Percentiles rank a stretch among this genome's conserved stretches.
These are phyloP conservation scores for Halcyon senegalensis DNA, from an alignment of 2,113 vertebrate genomes.

Conservation along the genomic window DNA sequence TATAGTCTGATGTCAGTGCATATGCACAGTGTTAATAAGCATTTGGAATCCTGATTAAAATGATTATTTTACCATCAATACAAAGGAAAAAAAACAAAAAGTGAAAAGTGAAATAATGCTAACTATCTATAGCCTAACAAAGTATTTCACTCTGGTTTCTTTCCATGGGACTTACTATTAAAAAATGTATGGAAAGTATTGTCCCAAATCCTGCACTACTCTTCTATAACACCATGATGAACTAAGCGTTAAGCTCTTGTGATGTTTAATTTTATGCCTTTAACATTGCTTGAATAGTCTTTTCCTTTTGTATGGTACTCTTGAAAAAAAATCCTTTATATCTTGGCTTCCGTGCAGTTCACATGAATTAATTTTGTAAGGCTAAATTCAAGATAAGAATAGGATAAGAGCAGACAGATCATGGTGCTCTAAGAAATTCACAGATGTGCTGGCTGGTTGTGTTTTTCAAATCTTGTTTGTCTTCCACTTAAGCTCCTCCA, in stretches of 20 bases:
- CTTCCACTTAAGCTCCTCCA: neutral
- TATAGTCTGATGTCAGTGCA: neutral
- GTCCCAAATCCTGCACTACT: neutral
- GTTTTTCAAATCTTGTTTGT: neutral
- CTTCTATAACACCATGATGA: neutral
- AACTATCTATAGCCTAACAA: neutral
- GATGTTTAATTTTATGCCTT: neutral
- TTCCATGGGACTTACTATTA: neutral
- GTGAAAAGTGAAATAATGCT: neutral
- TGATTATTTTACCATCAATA: neutral
- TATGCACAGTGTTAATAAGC: neutral
- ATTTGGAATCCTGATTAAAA: neutral
- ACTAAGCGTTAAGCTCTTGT: neutral
- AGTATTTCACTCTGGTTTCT: neutral
- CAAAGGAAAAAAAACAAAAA: neutral
- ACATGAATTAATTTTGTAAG: conserved; percentile 3
- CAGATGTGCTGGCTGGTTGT: neutral
- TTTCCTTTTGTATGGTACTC: neutral
- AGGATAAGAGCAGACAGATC: conserved; percentile 22
- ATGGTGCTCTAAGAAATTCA: neutral
- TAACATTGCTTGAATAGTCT: neutral
- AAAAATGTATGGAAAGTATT: neutral
- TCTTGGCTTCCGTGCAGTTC: conserved; percentile 9
- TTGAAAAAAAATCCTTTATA: neutral
- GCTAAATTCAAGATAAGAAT: neutral